phyloP scores from a whole-genome alignment of 2,797 vertebrate species.

The Acrossocheilus wenchowensis region DNA sequence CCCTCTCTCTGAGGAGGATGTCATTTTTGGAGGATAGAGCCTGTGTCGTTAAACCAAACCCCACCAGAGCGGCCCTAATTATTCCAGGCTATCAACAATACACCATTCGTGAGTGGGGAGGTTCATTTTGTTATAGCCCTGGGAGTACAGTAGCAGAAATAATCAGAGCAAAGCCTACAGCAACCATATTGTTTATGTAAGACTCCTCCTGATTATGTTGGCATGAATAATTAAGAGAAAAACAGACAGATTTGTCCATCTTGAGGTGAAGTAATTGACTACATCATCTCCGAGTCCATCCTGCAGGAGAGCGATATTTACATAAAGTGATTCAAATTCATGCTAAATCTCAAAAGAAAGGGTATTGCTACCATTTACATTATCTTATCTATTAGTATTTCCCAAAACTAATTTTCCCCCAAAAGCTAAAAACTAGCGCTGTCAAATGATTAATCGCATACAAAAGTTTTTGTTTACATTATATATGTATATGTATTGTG shows the following conservation, averaged over 20 bases:
- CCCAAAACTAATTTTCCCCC: background rate
- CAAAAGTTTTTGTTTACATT: too few species aligned
- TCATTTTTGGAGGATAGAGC: slow-evolving; percentile 42
- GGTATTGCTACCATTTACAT: background rate
- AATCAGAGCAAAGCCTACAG: background rate
- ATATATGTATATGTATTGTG: too few species aligned
- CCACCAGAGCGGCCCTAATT: slow-evolving; percentile 48
- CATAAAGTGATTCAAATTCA: background rate
- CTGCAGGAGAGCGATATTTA: background rate
- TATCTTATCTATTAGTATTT: background rate
- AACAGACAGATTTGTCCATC: slow-evolving; percentile 18
- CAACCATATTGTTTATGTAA: background rate
- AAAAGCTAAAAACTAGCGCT: too few species aligned
- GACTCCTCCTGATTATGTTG: background rate
- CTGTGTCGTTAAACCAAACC: slow-evolving; percentile 41
- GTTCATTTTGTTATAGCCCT: slow-evolving; percentile 33
- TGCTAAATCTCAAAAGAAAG: background rate
- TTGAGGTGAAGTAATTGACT: slow-evolving; percentile 12
- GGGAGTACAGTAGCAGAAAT: slow-evolving; percentile 33
- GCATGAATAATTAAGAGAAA: slow-evolving; percentile 31
- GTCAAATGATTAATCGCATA: too few species aligned
- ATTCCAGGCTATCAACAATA: slow-evolving; percentile 50
- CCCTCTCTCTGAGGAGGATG: slow-evolving; percentile 46
- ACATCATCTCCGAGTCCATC: background rate
- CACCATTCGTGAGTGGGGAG: slow-evolving; percentile 26